Evolutionary conservation across 1,140 invertebrate genomes (phyloP).

Genomic region (Monochamus saltuarius): DNA sequence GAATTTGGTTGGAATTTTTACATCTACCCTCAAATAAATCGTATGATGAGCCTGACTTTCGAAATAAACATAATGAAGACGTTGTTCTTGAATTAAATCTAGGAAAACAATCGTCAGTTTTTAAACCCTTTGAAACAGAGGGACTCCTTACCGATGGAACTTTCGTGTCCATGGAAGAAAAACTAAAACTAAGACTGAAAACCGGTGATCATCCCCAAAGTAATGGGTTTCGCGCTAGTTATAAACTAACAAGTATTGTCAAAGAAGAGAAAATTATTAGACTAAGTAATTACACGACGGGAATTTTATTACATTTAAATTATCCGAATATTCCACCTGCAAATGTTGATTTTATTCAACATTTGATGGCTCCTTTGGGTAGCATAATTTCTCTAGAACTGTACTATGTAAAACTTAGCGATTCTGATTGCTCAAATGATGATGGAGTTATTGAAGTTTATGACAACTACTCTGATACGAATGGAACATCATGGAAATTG

Average conservation of each 20-base stretch:
- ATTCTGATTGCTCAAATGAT: constrained; percentile 49
- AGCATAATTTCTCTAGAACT: constrained; percentile 59
- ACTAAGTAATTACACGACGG: constrained; percentile 47
- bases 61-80: constrained; percentile 40
- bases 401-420: constrained; percentile 51
- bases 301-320: constrained; percentile 58
- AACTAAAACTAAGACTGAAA: constrained; percentile 57
- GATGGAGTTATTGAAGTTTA: constrained; percentile 59
- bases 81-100: constrained; percentile 58
- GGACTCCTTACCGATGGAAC: constrained; percentile 57
- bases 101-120: constrained; percentile 51
- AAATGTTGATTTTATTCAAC: constrained; percentile 56
- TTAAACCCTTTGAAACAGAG: constrained; percentile 56
- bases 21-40: constrained; percentile 18
- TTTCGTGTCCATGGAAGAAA: constrained; percentile 62
- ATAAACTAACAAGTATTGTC: constrained; percentile 53
- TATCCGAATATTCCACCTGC: constrained; percentile 56
- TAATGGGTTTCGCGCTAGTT: constrained; percentile 61
- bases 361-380: constrained; percentile 60
- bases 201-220: constrained; percentile 61
- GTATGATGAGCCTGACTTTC: constrained; percentile 9
- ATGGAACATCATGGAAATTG: constrained; percentile 65
- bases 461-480: constrained; percentile 66
- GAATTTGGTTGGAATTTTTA: constrained; percentile 64
- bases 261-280: constrained; percentile 48